Percentiles rank a stretch among this genome's conserved stretches.
Evolutionary conservation across 2,888 invertebrate genomes (phyloP).

Genomic region (Ormyrus pomaceus): DNA sequence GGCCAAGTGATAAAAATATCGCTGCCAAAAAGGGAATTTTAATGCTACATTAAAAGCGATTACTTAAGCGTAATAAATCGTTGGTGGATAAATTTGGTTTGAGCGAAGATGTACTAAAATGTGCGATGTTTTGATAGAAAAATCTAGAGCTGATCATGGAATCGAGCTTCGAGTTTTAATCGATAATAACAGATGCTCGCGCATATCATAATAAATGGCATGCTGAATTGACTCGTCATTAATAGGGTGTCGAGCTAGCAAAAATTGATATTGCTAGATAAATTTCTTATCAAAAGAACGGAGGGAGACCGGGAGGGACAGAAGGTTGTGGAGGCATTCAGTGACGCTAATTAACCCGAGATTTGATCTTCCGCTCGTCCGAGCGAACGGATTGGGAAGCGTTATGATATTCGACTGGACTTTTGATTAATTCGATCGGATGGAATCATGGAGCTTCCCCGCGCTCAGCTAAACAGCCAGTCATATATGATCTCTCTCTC

Average conservation of each 20-base stretch:
- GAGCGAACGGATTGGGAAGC: slow-evolving; percentile 60
- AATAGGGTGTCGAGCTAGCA: slow-evolving; percentile 6
- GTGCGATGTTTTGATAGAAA: too few species aligned
- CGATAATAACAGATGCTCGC: background rate
- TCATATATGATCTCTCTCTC: background rate
- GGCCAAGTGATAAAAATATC: too few species aligned
- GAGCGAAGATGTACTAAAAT: too few species aligned
- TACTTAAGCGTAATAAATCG: too few species aligned
- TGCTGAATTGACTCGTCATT: slow-evolving; percentile 25
- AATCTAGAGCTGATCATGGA: too few species aligned
- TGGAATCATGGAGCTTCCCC: slow-evolving; percentile 43
- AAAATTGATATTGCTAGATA: slow-evolving; percentile 37
- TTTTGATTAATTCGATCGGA: slow-evolving; percentile 55
- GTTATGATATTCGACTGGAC: slow-evolving; percentile 55
- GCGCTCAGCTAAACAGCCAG: background rate
- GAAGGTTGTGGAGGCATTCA: slow-evolving; percentile 47
- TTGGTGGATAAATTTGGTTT: too few species aligned
- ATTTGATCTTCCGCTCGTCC: slow-evolving; percentile 66
- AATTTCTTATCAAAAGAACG: slow-evolving; percentile 51
- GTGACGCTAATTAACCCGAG: slow-evolving; percentile 66
- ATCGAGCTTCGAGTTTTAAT: too few species aligned
- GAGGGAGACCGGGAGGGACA: slow-evolving; percentile 15
- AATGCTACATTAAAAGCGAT: too few species aligned
- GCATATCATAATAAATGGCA: slow-evolving; percentile 24
- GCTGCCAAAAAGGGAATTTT: too few species aligned